These are phyloP conservation scores for Onychomys arenicola DNA, from an alignment of 2,797 vertebrate genomes.

Conservation along the genomic window DNA sequence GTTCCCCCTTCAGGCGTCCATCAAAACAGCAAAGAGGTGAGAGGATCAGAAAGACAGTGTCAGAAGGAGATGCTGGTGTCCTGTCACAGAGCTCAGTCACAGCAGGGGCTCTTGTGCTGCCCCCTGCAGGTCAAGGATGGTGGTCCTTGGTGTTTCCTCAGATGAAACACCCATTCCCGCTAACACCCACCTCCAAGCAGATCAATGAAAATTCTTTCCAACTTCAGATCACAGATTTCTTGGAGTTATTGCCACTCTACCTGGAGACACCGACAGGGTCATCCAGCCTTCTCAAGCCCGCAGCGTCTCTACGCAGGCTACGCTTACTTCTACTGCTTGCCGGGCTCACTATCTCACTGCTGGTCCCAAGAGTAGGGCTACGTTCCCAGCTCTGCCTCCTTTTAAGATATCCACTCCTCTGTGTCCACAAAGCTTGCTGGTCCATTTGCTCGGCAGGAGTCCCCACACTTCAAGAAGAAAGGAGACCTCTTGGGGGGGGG, in stretches of 20 bases:
- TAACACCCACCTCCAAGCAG: neutral
- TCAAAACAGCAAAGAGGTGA: neutral
- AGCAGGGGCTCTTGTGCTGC: neutral
- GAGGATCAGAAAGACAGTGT: neutral
- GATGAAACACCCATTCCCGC: neutral
- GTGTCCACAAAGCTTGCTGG: neutral
- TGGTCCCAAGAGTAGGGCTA: neutral
- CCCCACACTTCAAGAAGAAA: neutral
- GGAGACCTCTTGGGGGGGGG: neutral
- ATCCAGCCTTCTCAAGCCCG: neutral
- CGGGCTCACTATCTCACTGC: neutral
- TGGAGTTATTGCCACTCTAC: neutral
- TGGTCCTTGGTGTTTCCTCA: neutral
- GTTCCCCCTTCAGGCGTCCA: neutral
- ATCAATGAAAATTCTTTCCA: neutral
- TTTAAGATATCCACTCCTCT: neutral
- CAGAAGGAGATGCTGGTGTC: neutral
- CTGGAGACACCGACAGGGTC: neutral
- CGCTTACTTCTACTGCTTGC: accelerated
- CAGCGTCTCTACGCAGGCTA: accelerated
- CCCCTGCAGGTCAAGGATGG: neutral
- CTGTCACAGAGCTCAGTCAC: neutral
- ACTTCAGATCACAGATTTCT: neutral
- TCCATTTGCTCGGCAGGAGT: neutral
- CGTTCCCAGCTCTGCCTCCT: neutral